phyloP scores from a whole-genome alignment of 2,113 vertebrate genomes.

The Forbesichthys agassizii region DNA sequence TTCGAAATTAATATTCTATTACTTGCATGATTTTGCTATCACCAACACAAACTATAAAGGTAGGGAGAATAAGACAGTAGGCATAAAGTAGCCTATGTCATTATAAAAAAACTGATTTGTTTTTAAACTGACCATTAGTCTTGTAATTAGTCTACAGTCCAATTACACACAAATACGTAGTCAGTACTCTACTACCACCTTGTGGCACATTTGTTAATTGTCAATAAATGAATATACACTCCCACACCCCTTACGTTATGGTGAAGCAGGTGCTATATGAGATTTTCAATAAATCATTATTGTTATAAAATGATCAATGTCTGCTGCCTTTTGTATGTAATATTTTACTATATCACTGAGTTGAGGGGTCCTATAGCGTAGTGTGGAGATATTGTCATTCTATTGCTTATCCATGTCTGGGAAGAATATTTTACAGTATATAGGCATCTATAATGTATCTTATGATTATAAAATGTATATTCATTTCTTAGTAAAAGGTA shows the following conservation, averaged over 20 bases:
- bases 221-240: too few relatives aligned
- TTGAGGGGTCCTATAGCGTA: too few relatives aligned
- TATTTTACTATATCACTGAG: too few relatives aligned
- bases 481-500: too few relatives aligned
- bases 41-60: not conserved
- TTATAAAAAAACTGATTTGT: not conserved
- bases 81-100: not conserved
- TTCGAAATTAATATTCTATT: not conserved
- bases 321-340: too few relatives aligned
- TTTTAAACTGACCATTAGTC: not conserved
- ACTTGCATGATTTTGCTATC: not conserved
- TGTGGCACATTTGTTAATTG: constrained; percentile 21
- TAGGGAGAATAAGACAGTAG: not conserved
- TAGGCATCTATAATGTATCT: not conserved
- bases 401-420: too few relatives aligned
- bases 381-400: too few relatives aligned
- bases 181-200: constrained; percentile 33
- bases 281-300: too few relatives aligned
- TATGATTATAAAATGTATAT: too few relatives aligned
- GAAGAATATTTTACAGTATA: not conserved
- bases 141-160: not conserved
- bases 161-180: not conserved
- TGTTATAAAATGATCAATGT: too few relatives aligned
- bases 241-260: too few relatives aligned
- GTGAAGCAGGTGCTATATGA: too few relatives aligned